phyloP scores from a whole-genome alignment of 2,797 vertebrate genomes.

The Etheostoma perlongum region DNA sequence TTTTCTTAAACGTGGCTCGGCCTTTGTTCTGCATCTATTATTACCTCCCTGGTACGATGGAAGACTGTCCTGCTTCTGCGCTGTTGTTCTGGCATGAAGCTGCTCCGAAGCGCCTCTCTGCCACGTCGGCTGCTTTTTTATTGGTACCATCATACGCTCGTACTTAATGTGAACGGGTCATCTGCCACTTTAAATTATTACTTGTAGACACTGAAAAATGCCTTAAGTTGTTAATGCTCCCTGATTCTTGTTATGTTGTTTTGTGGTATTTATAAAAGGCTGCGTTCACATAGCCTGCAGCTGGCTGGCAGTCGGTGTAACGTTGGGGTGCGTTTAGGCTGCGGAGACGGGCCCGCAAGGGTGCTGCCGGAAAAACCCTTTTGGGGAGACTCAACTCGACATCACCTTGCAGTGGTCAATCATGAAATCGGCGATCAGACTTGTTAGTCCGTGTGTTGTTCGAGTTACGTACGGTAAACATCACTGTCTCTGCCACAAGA shows the following conservation, averaged over 20 bases:
- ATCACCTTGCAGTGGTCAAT: too few species aligned
- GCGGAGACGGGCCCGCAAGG: too few species aligned
- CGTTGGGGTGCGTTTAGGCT: too few species aligned
- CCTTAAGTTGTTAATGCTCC: too few species aligned
- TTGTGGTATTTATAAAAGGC: background rate
- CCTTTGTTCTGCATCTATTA: background rate
- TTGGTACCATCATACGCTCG: background rate
- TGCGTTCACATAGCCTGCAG: too few species aligned
- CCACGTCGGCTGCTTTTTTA: constrained; percentile 73
- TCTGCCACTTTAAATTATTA: background rate
- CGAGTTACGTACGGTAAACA: too few species aligned
- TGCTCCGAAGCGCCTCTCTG: constrained; percentile 67
- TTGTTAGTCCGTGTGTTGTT: too few species aligned
- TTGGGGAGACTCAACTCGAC: too few species aligned
- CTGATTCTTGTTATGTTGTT: background rate
- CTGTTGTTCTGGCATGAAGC: constrained; percentile 9
- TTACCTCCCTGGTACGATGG: background rate
- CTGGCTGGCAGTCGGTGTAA: too few species aligned
- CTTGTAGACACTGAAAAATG: background rate
- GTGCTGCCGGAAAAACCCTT: too few species aligned
- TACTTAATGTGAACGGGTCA: accelerated
- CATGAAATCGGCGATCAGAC: too few species aligned
- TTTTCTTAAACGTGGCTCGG: background rate
- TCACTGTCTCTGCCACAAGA: too few species aligned
- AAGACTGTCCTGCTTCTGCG: constrained; percentile 8